Evolutionary conservation across 2,888 invertebrate species (phyloP).

Genomic region (Latrodectus elegans): DNA sequence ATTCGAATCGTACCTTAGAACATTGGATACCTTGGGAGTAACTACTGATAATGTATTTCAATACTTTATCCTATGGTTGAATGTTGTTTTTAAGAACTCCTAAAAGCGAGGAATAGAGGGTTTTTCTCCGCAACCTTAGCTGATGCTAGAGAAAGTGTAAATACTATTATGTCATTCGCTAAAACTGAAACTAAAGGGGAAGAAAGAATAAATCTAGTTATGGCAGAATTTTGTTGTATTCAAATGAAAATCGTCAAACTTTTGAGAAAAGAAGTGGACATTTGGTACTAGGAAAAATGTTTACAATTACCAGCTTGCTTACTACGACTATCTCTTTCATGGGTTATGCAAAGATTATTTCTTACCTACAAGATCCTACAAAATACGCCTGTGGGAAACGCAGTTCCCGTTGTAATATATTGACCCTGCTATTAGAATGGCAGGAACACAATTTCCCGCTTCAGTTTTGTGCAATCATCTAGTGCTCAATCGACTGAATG

Average conservation of each 20-base stretch:
- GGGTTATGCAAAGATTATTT: too few species aligned
- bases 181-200: constrained; percentile 2
- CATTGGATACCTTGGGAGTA: background rate
- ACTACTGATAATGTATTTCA: background rate
- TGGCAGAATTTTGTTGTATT: background rate
- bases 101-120: too few species aligned
- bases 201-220: background rate
- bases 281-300: too few species aligned
- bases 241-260: background rate
- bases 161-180: constrained; percentile 1
- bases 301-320: background rate
- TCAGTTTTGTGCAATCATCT: too few species aligned
- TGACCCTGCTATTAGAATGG: too few species aligned
- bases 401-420: too few species aligned
- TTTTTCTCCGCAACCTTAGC: background rate
- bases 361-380: too few species aligned
- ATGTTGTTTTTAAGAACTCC: background rate
- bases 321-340: too few species aligned
- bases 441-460: too few species aligned
- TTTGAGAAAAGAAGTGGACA: constrained; percentile 6
- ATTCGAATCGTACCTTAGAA: background rate
- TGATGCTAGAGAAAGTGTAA: constrained; percentile 1
- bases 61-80: background rate
- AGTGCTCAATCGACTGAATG: too few species aligned
- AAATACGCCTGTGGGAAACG: too few species aligned